Percentiles rank a stretch among this genome's conserved stretches.
These are phyloP conservation scores for Pandemis heparana DNA, from an alignment of 2,888 invertebrate species.

Conservation along the genomic window DNA sequence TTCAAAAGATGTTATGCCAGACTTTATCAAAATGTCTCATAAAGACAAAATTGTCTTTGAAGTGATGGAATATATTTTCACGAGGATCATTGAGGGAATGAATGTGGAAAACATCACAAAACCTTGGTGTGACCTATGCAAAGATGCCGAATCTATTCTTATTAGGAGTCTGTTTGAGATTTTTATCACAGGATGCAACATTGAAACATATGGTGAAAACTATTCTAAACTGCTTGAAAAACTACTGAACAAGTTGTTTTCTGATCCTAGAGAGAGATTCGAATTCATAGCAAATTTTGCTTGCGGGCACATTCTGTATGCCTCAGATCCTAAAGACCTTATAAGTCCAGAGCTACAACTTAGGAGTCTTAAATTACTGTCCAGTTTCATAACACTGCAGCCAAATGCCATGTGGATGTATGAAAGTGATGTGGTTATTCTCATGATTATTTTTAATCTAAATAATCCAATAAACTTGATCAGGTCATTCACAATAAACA, in stretches of 20 bases:
- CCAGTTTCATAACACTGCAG: slow-evolving; percentile 63
- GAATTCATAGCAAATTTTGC: slow-evolving; percentile 86
- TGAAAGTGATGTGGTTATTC: slow-evolving; percentile 78
- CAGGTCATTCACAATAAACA: slow-evolving; percentile 83
- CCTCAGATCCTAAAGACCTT: slow-evolving; percentile 71
- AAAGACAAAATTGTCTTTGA: slow-evolving; percentile 83
- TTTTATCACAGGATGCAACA: slow-evolving; percentile 78
- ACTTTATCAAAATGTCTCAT: slow-evolving; percentile 67
- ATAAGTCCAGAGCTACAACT: slow-evolving; percentile 82
- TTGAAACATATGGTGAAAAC: slow-evolving; percentile 66
- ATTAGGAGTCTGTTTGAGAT: slow-evolving; percentile 77
- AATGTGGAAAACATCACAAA: slow-evolving; percentile 68
- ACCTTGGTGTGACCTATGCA: slow-evolving; percentile 77
- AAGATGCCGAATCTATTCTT: slow-evolving; percentile 69
- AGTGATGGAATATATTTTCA: slow-evolving; percentile 83
- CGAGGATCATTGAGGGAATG: slow-evolving; percentile 79
- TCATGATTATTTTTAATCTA: slow-evolving; percentile 84
- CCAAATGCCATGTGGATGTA: slow-evolving; percentile 67
- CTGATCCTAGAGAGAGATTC: slow-evolving; percentile 74
- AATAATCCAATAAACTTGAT: slow-evolving; percentile 83
- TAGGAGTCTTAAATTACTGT: slow-evolving; percentile 77
- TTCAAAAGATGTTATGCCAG: slow-evolving; percentile 62
- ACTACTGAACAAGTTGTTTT: slow-evolving; percentile 77
- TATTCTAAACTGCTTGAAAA: slow-evolving; percentile 74
- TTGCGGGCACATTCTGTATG: slow-evolving; percentile 77